Evolutionary conservation across 1,140 invertebrate species (phyloP), one percentile per base, ranked within the genome.

Genomic region (Euura saliciscinereae): DNA sequence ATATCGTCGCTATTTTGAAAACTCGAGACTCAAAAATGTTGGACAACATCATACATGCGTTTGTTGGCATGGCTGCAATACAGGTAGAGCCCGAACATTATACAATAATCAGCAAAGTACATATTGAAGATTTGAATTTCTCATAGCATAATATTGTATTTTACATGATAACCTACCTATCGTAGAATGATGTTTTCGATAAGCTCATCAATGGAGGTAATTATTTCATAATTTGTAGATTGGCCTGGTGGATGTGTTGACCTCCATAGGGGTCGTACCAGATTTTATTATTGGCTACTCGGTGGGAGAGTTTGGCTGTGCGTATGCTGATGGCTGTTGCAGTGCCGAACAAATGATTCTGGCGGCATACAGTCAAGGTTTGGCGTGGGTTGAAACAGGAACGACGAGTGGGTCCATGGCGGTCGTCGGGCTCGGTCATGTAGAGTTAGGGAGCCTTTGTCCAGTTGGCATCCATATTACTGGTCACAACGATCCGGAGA

Each of bases 211-310:
- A n/a, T n/a, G n/a, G n/a, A n/a, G n/a, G n/a, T n/a, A n/a, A n/a
- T 10, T 59, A 59, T 59, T 59, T 4, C 8, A 10, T 59, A 2
- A 59, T 59, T 59, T 59, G 2, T 88, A 95, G 90, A 93, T 97
- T 76, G 96, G 91, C 42, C 85, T 98, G 13, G 93, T 95, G n/a
- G 94, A 97, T 83, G 79, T 95, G 3, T 82, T 97, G 44, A 89
- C 85, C 46, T 84, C 86, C 1, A 76, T 97, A 71, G 93, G 92
- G 43, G 89, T 98, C 42, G 90, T 92, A 72, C 91, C 92, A 2
- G 94, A 97, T 85, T 94, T 93, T 45, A 93, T 97, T 67, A 91
- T 98, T 80, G 96, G 92, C 5, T 95, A 97, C 83, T 96, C 95
- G 10, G 94, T 94, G 2, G 94, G 94, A 43, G 94, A 96, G 86